Evolutionary conservation across 2,888 invertebrate species (phyloP).

Genomic region (Apamea monoglypha): DNA sequence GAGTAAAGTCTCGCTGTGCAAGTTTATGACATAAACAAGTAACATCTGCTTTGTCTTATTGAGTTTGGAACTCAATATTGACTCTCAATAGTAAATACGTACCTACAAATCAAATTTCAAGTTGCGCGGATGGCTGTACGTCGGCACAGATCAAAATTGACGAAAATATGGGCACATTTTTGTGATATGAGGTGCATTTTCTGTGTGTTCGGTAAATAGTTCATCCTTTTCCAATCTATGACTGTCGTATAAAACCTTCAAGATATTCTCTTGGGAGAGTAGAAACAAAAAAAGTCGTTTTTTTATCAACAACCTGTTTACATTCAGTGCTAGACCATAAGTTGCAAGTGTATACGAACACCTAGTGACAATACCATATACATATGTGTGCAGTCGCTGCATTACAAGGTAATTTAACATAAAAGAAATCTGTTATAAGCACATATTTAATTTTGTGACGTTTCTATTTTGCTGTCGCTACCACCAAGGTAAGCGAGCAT

Average conservation of each 20-base stretch:
- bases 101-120: constrained; percentile 74
- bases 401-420: not conserved
- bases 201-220: constrained; percentile 17
- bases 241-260: not conserved
- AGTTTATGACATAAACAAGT: constrained; percentile 83
- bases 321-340: not conserved
- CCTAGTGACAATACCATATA: not conserved
- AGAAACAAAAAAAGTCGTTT: not conserved
- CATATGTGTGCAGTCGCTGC: no score
- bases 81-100: constrained; percentile 77
- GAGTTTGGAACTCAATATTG: constrained; percentile 85
- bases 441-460: not conserved
- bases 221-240: not conserved
- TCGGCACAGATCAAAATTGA: constrained; percentile 24
- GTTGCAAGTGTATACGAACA: not conserved
- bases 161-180: constrained; percentile 28
- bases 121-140: constrained; percentile 48
- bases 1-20: constrained; percentile 66
- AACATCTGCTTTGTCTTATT: constrained; percentile 87
- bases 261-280: not conserved
- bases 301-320: not conserved
- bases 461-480: not conserved
- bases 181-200: constrained; percentile 21
- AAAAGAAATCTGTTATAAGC: not conserved
- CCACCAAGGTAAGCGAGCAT: no score